Conservation (phyloP, 2,888 invertebrate species). For the Lissonota sp. region DNA sequence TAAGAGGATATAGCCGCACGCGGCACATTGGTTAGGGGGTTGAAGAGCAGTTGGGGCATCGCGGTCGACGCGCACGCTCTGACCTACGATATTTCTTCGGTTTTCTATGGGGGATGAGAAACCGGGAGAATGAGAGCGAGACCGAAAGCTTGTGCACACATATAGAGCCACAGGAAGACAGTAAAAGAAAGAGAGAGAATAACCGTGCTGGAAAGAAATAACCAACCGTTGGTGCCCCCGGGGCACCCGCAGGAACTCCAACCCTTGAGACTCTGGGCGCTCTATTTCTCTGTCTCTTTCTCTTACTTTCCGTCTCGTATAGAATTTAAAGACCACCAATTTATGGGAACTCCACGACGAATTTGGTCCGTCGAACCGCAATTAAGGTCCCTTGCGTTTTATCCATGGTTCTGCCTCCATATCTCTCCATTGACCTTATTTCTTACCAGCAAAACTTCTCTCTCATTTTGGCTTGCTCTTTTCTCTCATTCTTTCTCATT, state of each 20-base stretch:
- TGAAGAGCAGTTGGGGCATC: conserved; percentile 48
- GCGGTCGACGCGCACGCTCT: conserved; percentile 56
- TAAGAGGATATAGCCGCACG: conserved; percentile 31
- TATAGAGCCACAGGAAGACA: neutral
- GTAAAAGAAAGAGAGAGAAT: conserved; percentile 21
- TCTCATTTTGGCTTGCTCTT: conserved; percentile 20
- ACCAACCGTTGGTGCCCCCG: conserved; percentile 48
- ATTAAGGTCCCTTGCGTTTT: conserved; percentile 55
- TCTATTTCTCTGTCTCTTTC: conserved; percentile 31
- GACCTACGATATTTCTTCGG: conserved; percentile 68
- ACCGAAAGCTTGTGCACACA: conserved; percentile 39
- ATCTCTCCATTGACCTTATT: conserved; percentile 10
- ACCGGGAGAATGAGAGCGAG: conserved; percentile 45
- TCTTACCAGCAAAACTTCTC: conserved; percentile 33
- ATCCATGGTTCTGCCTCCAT: conserved; percentile 8
- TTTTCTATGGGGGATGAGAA: conserved; percentile 61
- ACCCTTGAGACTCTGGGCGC: conserved; percentile 36
- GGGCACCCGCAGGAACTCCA: conserved; percentile 24
- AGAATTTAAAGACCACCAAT: conserved; percentile 65
- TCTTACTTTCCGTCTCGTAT: conserved; percentile 8
- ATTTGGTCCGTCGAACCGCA: conserved; percentile 65
- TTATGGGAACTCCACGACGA: conserved; percentile 63
- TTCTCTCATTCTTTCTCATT: conserved; percentile 23
- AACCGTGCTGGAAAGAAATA: conserved; percentile 43
- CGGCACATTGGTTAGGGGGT: conserved; percentile 52